Percentiles rank a stretch among this genome's conserved stretches.
These are phyloP conservation scores for Lepus townsendii DNA, from an alignment of 2,797 vertebrate genomes.

Conservation along the genomic window DNA sequence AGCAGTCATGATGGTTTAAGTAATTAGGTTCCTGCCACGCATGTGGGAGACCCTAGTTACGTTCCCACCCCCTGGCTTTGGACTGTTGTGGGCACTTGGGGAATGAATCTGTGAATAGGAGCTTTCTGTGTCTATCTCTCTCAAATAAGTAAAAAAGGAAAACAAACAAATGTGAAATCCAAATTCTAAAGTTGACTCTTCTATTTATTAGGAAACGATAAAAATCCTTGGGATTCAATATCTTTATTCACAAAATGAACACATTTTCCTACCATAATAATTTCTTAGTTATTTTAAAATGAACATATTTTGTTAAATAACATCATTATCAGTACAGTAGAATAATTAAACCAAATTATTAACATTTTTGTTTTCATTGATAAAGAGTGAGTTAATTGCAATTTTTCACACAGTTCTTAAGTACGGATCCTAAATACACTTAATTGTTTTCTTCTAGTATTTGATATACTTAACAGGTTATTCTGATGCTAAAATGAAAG, in stretches of 20 bases:
- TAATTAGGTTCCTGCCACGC: no score
- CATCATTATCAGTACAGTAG: constrained; percentile 1
- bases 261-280: constrained; percentile 13
- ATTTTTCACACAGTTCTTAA: constrained; percentile 43
- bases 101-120: no score
- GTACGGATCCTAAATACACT: neutral
- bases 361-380: constrained; percentile 26
- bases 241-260: constrained; percentile 1
- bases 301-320: constrained; percentile 51
- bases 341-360: constrained; percentile 25
- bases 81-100: no score
- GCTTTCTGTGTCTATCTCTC: no score
- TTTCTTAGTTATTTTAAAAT: constrained; percentile 34
- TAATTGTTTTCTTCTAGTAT: neutral
- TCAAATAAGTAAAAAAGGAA: no score
- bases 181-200: constrained; percentile 39
- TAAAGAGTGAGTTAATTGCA: neutral
- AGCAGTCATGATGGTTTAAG: no score
- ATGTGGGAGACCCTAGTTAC: no score
- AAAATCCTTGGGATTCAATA: constrained; percentile 34
- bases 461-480: neutral
- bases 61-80: no score
- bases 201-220: neutral
- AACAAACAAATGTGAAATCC: no score
- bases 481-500: constrained; percentile 6